phyloP scores from a whole-genome alignment of 2,113 vertebrate species.

The Otis tarda region DNA sequence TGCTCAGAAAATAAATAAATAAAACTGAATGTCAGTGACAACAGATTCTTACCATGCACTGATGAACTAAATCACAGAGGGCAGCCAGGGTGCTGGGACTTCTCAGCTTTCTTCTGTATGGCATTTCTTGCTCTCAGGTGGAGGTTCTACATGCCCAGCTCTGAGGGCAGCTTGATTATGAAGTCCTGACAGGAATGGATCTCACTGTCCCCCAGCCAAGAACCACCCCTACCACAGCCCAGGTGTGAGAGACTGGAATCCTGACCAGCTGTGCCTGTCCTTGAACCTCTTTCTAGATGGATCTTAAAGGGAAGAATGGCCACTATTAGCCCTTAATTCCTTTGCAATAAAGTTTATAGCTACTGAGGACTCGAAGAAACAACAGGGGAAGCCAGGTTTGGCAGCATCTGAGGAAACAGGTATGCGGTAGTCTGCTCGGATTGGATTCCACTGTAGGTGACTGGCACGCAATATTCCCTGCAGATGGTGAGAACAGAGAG shows the following conservation, averaged over 20 bases:
- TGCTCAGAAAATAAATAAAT: background rate
- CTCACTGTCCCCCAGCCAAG: background rate
- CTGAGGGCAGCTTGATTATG: background rate
- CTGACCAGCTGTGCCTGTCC: background rate
- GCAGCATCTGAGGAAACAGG: background rate
- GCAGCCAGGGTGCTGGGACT: background rate
- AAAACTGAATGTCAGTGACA: background rate
- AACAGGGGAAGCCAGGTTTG: background rate
- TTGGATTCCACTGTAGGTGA: background rate
- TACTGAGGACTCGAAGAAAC: background rate
- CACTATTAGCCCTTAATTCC: background rate
- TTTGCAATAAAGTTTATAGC: background rate
- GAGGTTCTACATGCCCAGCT: background rate
- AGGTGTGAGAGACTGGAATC: background rate
- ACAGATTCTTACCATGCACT: background rate
- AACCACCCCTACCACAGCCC: background rate
- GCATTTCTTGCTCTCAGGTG: background rate
- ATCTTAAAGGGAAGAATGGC: background rate
- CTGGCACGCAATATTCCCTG: conserved; percentile 1
- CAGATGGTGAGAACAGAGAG: background rate
- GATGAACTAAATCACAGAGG: background rate
- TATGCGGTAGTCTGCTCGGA: background rate
- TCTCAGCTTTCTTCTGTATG: rapidly evolving
- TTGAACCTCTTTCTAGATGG: background rate
- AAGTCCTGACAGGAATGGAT: background rate